phyloP scores from a whole-genome alignment of 2,888 invertebrate genomes.

The Parnassius mnemosyne region DNA sequence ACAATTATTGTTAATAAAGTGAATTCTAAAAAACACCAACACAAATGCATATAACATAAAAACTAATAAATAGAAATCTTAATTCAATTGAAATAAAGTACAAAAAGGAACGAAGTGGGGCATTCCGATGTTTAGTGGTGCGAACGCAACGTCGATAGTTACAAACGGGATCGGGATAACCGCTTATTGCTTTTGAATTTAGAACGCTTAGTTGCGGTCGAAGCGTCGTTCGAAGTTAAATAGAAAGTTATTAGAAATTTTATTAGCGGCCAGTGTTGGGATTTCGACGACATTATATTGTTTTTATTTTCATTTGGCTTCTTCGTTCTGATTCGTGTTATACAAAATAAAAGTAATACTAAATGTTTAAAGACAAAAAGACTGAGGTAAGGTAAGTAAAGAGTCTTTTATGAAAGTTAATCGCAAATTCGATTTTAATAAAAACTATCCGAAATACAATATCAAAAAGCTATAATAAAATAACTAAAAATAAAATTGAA shows the following conservation, averaged over 20 bases:
- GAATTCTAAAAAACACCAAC: conserved; percentile 26
- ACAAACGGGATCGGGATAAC: conserved; percentile 42
- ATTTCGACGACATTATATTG: conserved; percentile 27
- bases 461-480: too few relatives aligned
- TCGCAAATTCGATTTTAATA: too few relatives aligned
- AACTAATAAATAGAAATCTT: conserved; percentile 21
- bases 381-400: too few relatives aligned
- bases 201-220: conserved; percentile 44
- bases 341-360: not conserved
- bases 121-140: conserved; percentile 29
- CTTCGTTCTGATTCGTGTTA: not conserved
- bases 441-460: too few relatives aligned
- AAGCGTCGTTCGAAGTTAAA: conserved; percentile 33
- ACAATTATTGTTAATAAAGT: conserved; percentile 32
- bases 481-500: too few relatives aligned
- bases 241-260: conserved; percentile 43
- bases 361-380: too few relatives aligned
- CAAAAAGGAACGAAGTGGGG: conserved; percentile 16
- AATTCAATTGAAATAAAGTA: conserved; percentile 20
- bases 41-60: not conserved
- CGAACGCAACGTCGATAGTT: conserved; percentile 38
- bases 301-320: conserved; percentile 17
- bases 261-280: conserved; percentile 38
- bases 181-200: conserved; percentile 53
- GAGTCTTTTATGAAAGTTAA: too few relatives aligned